Evolutionary conservation across 2,113 vertebrate species (phyloP), one percentile per base, ranked within the genome.

Genomic region (Colius striatus): DNA sequence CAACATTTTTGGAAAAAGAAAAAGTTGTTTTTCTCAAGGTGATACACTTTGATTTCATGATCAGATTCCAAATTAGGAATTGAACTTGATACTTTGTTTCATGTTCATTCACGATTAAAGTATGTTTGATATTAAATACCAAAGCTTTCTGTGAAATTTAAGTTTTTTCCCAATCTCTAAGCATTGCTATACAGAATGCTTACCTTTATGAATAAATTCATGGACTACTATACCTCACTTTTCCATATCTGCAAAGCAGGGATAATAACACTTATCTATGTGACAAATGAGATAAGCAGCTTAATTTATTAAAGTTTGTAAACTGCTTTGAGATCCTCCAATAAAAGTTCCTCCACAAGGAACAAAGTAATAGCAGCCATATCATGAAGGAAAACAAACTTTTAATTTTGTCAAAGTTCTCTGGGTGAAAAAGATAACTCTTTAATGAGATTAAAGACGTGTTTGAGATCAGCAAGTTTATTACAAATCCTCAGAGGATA

Each of bases 291-390:
- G 92, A 96, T 95, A 96, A 94, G 79, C 3, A 0, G 86, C 61
- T 96, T 96, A 94, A 95, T 97, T 94, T 94, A 95, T 92, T 94
- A 77, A 90, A 93, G 53, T 81, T 93, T 93, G 73, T 94, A 96
- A 93, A 95, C 79, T 81, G 73, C 61, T 96, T 88, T 87, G 41
- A 92, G 61, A 81, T 90, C 61, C 12, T 86, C 4, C 48, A 92
- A 50, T 75, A 65, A 87, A 83, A 94, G 29, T 77, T 94, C 32
- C 36, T 34, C 10, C 66, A 14, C 16, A 85, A 91, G 61, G 23
- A 95, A 45, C 38, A 87, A 77, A 95, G 76, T 41, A 95, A 81
- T 57, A 92, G 45, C 65, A 90, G 11, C 41, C 30, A 50, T 90
- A 94, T 94, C 67, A 84, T 81, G 86, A 88, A 94, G 26, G 45